Evolutionary conservation across 2,797 vertebrate species (phyloP).

Genomic region (Eulemur rubriventer): DNA sequence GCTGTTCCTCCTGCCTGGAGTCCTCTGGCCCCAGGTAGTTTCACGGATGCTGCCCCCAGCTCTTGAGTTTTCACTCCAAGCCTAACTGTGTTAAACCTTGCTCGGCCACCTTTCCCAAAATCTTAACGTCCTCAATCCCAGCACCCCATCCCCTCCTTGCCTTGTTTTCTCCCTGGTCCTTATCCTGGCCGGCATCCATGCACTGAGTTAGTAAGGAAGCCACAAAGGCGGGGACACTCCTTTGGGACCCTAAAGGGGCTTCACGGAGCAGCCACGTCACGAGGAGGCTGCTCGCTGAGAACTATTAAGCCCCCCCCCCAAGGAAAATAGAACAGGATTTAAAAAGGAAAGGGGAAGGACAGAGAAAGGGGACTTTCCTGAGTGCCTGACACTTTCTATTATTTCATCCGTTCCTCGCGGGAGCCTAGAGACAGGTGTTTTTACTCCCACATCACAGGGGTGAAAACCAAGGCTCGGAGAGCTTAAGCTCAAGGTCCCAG

Average conservation of each 20-base stretch:
- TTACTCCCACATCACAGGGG: neutral
- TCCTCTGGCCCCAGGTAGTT: neutral
- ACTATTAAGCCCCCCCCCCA: fast-evolving
- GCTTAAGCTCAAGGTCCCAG: neutral
- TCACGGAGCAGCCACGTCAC: fast-evolving
- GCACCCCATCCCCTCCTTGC: too few species aligned
- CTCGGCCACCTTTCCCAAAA: neutral
- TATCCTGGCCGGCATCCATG: fast-evolving
- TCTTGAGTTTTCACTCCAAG: neutral
- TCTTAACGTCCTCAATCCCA: fast-evolving
- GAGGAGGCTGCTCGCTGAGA: fast-evolving
- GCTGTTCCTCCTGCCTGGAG: neutral
- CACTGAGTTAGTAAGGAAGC: too few species aligned
- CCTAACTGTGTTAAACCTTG: neutral
- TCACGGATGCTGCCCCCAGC: fast-evolving
- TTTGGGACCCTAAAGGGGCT: neutral
- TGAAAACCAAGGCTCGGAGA: neutral
- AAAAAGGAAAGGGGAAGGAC: neutral
- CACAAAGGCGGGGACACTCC: fast-evolving
- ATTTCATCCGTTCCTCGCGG: neutral
- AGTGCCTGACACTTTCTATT: neutral
- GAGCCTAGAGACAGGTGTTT: neutral
- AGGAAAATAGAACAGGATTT: neutral
- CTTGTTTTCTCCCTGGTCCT: neutral
- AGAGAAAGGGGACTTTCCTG: neutral